Evolutionary conservation across 2,888 invertebrate species (phyloP), one percentile per base, ranked within the genome.

Genomic region (Phyto melanocephala): DNA sequence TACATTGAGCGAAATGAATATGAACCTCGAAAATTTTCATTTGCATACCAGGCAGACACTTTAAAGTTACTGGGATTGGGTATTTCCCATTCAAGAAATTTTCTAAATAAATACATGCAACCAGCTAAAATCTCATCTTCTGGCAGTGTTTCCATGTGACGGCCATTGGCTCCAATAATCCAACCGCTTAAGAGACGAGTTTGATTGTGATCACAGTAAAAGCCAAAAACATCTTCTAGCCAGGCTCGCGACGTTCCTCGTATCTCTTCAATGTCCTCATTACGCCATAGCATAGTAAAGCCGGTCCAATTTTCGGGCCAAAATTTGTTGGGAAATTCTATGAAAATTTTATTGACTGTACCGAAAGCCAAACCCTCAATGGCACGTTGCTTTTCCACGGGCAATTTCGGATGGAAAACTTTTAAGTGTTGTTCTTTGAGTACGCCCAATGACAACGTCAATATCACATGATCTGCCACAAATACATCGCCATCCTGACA

Each of bases 111-210:
- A 84, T 87, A 89, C 87, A 91, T 86, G 54, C 89, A 87, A 47
- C 90, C 90, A 3, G 85, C 84, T 0, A 89, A 84, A 10, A 91
- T 85, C 68, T 93, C 91, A 17, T 92, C 91, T 62, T 94, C 93
- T 0, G 93, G 87, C 47, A 94, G 87, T 2, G 88, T 89, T 89
- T 96, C 96, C 90, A 95, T 93, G 71, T 92, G 89, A 79, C 92
- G 91, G 0, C 94, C 94, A 85, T 93, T 92, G 54, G 92, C 90
- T 1, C 95, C 95, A 60, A 93, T 92, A n/a, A 95, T 91, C 95
- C 95, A 96, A 0, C 93, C 95, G 72, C 94, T 92, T 35, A 96
- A 89, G n/a, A 94, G 91, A 37, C 92, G 92, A 0, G 94, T 93
- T 86, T 95, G 93, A 85, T 93, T 92, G 85, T 93, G 93, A 6